Conservation (phyloP, 2,888 invertebrate genomes). For the Mesopsocus fuscifrons region DNA sequence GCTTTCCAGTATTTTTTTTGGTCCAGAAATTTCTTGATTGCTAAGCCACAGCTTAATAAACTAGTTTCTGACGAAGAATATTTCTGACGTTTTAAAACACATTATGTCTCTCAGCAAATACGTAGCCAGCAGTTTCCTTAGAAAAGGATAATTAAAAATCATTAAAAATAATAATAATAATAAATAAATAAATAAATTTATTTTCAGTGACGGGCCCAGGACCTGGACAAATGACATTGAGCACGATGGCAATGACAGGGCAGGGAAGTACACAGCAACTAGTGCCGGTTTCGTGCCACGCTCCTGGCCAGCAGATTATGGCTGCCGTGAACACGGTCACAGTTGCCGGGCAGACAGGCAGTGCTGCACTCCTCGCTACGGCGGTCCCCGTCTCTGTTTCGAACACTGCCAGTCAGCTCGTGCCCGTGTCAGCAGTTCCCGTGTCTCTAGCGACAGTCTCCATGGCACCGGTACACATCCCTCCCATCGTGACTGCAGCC, state of each 20-base stretch:
- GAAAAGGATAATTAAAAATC: no score
- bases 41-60: no score
- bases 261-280: constrained; percentile 3
- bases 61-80: no score
- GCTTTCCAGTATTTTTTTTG: no score
- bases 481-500: constrained; percentile 33
- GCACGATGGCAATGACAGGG: constrained; percentile 5
- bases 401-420: background rate
- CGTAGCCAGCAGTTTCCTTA: no score
- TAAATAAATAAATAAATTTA: no score
- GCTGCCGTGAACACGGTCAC: constrained; percentile 4
- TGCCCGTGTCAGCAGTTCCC: constrained; percentile 19
- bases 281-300: constrained; percentile 7
- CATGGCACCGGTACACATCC: constrained; percentile 32
- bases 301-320: constrained; percentile 7
- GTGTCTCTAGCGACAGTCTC: constrained; percentile 36
- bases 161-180: no score
- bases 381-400: constrained; percentile 1
- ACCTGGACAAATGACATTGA: background rate
- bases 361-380: background rate
- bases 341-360: constrained; percentile 4
- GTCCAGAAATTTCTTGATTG: no score
- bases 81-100: no score
- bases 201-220: background rate
- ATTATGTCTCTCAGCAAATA: no score